These are phyloP conservation scores for Chydorus sphaericus DNA, from an alignment of 2,888 invertebrate species.

Conservation along the genomic window DNA sequence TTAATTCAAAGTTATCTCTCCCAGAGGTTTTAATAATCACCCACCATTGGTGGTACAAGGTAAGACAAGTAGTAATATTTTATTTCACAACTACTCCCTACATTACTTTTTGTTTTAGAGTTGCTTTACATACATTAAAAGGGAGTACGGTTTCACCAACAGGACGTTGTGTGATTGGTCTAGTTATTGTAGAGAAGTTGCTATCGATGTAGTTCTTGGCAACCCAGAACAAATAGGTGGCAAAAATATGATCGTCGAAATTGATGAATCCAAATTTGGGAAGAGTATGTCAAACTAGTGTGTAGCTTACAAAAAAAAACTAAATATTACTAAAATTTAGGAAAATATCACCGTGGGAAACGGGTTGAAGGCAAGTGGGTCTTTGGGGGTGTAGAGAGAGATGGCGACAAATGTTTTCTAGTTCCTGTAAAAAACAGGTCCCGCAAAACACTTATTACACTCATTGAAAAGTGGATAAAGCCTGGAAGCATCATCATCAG, in stretches of 20 bases:
- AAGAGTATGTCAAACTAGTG: not conserved
- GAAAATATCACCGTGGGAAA: not conserved
- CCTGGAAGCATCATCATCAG: not conserved
- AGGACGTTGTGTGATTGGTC: not conserved
- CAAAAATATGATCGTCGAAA: not conserved
- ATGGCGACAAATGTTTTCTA: not conserved
- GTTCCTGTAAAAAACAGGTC: not conserved
- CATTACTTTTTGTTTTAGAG: too few species aligned
- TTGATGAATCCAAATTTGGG: not conserved
- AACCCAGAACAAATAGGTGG: not conserved
- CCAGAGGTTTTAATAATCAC: not conserved
- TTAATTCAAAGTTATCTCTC: not conserved
- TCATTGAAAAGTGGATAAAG: not conserved
- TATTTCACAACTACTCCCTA: too few species aligned
- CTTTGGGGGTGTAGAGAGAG: not conserved
- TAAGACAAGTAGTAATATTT: too few species aligned
- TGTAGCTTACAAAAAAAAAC: not conserved
- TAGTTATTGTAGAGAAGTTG: not conserved
- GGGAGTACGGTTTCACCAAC: not conserved
- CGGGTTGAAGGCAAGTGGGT: not conserved
- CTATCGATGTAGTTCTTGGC: not conserved
- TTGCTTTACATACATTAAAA: too few species aligned
- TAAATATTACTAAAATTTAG: not conserved
- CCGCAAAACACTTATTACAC: not conserved
- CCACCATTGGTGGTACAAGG: not conserved